These are phyloP conservation scores for Meriones unguiculatus DNA, from an alignment of 2,113 vertebrate species.

Conservation along the genomic window DNA sequence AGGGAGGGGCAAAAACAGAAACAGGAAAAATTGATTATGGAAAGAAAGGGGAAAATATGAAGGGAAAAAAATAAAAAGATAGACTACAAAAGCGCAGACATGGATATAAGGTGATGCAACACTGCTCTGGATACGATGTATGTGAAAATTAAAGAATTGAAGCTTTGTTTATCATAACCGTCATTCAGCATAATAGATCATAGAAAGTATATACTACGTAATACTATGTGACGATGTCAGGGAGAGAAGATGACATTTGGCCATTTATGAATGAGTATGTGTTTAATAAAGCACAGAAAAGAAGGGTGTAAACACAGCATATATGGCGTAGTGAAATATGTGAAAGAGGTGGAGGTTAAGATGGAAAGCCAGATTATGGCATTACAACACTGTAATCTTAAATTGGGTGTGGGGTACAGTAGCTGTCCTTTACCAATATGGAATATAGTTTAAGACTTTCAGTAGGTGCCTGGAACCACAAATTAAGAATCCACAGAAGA, in stretches of 20 bases:
- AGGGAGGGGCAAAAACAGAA: neutral
- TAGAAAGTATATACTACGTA: neutral
- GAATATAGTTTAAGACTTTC: neutral
- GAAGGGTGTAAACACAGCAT: neutral
- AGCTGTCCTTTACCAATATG: neutral
- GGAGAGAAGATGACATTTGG: neutral
- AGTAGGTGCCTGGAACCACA: neutral
- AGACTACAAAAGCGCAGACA: neutral
- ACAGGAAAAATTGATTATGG: too few species aligned
- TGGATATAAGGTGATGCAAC: neutral
- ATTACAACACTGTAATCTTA: neutral
- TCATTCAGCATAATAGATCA: neutral
- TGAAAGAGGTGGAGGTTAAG: neutral
- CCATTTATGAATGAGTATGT: neutral
- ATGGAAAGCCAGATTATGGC: neutral
- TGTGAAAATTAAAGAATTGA: neutral
- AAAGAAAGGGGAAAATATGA: neutral
- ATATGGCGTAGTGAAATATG: neutral
- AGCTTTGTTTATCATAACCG: neutral
- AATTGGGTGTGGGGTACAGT: neutral
- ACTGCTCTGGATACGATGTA: neutral
- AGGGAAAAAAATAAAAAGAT: neutral
- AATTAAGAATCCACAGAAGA: too few species aligned
- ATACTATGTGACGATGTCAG: neutral
- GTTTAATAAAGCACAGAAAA: neutral